Base-by-base conservation (phyloP, 2,888 invertebrate species). In the Acleris sparsana region DNA sequence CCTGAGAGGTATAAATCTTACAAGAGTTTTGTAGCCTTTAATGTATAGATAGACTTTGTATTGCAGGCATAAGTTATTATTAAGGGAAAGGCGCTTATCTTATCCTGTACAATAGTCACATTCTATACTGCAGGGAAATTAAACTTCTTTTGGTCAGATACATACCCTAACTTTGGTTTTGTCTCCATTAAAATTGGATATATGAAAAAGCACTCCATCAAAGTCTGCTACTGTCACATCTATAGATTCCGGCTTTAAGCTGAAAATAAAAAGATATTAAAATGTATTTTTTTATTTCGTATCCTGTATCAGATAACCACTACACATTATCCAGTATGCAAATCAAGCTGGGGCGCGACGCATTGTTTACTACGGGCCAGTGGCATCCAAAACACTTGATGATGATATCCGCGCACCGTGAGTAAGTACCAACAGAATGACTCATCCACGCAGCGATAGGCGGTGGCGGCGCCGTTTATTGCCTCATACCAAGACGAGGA, bases 121-220 rank as follows among this genome's bases (percentile, higher is more conserved):
- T 11, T 11, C 33, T 33, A 11, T 33, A 13, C 13, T 13, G 13
- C 39, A 39, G 11, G 11, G 11, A 0, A 39, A 3, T 39, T 9
- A 39, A 39, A 39, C 13, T 33, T 11, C 11, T 33, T 33, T 33
- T 3, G 11, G 13, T 0, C 39, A 39, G 13, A 39, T 39, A 69
- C 96, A 94, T 93, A 99, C 99, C 94, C 97, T 96, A 93, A 99
- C 96, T 96, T 99, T 99, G 82, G 97, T 96, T 94, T 98, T 99
- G 91, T 99, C 99, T 81, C 97, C 96, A 92, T 97, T 97, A 80
- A 98, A 94, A 94, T 99, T 99, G 71, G 99, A 99, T 93, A 99
- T 96, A 93, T 99, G 99, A 94, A 98, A 99, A 75, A 99, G 93
- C 71, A 98, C 99, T 79, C 99, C 99, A 94, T 99, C 99, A 93